Percentiles rank a stretch among this genome's conserved stretches.
phyloP scores from a whole-genome alignment of 2,797 vertebrate species.

The Brotula barbata region DNA sequence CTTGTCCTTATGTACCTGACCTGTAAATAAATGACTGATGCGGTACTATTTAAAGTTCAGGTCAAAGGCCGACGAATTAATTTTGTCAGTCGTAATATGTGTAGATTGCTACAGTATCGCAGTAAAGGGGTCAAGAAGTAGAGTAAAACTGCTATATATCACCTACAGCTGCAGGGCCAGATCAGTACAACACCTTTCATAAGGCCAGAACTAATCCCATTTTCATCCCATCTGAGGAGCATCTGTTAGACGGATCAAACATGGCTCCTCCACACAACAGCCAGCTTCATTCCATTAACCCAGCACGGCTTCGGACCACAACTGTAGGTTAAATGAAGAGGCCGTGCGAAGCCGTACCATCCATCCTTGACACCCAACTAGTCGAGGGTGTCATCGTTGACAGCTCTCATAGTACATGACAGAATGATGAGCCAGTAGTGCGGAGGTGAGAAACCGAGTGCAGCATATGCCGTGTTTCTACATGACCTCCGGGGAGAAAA shows the following conservation, averaged over 20 bases:
- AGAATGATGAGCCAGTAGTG: slow-evolving; percentile 61
- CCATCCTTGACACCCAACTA: slow-evolving; percentile 65
- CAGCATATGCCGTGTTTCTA: slow-evolving; percentile 24
- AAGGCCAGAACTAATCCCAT: slow-evolving; percentile 31
- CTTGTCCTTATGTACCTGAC: too few relatives aligned
- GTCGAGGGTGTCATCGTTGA: slow-evolving; percentile 60
- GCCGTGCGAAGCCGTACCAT: slow-evolving; percentile 41
- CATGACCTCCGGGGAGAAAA: slow-evolving; percentile 54
- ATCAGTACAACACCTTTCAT: slow-evolving; percentile 39
- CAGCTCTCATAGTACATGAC: slow-evolving; percentile 60
- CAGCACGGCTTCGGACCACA: slow-evolving; percentile 51
- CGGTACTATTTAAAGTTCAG: too few relatives aligned
- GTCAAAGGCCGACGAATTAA: too few relatives aligned
- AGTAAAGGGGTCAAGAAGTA: too few relatives aligned
- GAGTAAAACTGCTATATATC: too few relatives aligned
- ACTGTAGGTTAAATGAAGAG: slow-evolving; percentile 55
- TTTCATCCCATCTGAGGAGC: slow-evolving; percentile 43
- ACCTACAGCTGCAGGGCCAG: slow-evolving; percentile 19
- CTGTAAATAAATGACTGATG: too few relatives aligned
- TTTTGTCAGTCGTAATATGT: too few relatives aligned
- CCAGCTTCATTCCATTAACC: slow-evolving; percentile 46
- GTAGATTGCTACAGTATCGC: too few relatives aligned
- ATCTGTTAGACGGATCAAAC: slow-evolving; percentile 57
- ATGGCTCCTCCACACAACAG: slow-evolving; percentile 32
- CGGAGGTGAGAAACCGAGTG: slow-evolving; percentile 54